Conservation (phyloP, 2,797 vertebrate genomes). For the Amblyraja radiata region DNA sequence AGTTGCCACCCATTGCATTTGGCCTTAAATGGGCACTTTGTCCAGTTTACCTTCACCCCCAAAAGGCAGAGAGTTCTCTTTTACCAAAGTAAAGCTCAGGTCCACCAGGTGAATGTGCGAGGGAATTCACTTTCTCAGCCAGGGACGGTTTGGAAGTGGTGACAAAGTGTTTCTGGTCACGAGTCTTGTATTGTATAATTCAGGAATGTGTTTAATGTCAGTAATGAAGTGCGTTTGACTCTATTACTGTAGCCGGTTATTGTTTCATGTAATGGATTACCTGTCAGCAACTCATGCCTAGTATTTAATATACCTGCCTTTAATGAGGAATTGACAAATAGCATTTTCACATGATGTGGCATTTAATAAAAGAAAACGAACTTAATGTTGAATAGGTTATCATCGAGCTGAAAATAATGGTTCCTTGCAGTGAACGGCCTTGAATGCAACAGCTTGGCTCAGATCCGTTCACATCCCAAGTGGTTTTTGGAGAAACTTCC, state of each 20-base stretch:
- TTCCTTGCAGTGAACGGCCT: background rate
- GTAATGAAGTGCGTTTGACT: conserved; percentile 10
- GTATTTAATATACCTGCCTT: conserved; percentile 21
- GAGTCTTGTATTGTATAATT: background rate
- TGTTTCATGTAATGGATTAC: background rate
- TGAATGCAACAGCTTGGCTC: background rate
- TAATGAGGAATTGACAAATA: background rate
- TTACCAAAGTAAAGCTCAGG: background rate
- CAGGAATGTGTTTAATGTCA: conserved; percentile 11
- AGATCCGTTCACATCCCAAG: background rate
- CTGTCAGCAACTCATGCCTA: background rate
- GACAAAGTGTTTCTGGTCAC: background rate
- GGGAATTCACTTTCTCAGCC: background rate
- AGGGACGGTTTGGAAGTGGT: background rate
- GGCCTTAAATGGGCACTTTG: background rate
- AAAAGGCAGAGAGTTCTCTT: background rate
- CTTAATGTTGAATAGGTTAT: background rate
- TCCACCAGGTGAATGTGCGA: background rate
- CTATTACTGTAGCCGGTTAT: background rate
- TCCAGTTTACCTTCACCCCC: background rate
- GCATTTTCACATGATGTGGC: background rate
- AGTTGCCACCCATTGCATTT: background rate
- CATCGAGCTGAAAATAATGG: background rate
- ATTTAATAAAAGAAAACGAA: background rate
- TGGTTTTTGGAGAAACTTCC: background rate